A percentile compares a stretch with the other conserved stretches of the same genome.
Evolutionary conservation across 1,140 invertebrate genomes (phyloP).

Genomic region (Macrobrachium rosenbergii): DNA sequence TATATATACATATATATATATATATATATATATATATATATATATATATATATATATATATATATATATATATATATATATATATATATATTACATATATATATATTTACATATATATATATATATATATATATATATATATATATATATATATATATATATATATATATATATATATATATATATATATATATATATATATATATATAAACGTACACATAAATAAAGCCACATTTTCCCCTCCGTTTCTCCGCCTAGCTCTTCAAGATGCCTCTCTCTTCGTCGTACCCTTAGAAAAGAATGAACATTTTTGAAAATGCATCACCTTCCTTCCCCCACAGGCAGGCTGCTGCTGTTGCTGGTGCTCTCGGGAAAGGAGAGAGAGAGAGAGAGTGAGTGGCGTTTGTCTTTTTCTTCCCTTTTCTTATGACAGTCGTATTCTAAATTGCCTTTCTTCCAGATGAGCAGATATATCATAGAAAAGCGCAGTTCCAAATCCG

Average conservation of each 20-base stretch:
- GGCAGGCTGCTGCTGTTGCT: too few relatives aligned
- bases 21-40: not conserved
- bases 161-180: constrained; percentile 10
- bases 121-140: constrained; percentile 6
- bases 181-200: constrained; percentile 4
- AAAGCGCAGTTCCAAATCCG: too few relatives aligned
- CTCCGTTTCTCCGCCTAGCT: not conserved
- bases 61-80: constrained; percentile 19
- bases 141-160: not conserved
- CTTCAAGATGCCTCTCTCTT: not conserved
- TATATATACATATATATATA: not conserved
- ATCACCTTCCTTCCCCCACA: too few relatives aligned
- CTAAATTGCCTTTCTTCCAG: not conserved
- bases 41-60: not conserved
- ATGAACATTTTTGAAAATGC: too few relatives aligned
- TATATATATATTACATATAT: not conserved
- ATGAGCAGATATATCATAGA: too few relatives aligned
- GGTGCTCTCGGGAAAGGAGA: too few relatives aligned
- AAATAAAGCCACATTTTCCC: not conserved
- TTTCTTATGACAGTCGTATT: not conserved
- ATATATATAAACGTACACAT: not conserved
- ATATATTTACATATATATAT: not conserved
- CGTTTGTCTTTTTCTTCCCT: not conserved
- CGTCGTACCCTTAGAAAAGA: too few relatives aligned
- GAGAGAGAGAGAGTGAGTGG: too few relatives aligned